Percentiles rank a stretch among this genome's conserved stretches.
These are phyloP conservation scores for Gymnothorax javanicus DNA, from an alignment of 2,797 vertebrate genomes.

Conservation along the genomic window DNA sequence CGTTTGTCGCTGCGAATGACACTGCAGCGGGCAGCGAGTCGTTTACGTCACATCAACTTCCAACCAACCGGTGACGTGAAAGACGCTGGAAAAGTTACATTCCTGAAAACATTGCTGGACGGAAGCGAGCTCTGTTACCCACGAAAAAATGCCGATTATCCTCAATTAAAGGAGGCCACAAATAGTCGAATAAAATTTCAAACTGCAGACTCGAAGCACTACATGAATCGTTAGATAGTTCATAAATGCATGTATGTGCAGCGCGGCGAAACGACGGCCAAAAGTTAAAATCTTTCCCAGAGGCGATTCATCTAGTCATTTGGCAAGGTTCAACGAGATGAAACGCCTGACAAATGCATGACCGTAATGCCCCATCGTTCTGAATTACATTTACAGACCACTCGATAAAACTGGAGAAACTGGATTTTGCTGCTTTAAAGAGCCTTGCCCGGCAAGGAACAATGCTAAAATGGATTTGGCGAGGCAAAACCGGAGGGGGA, in stretches of 20 bases:
- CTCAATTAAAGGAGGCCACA: not conserved
- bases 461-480: not conserved
- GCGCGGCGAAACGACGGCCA: too few relatives aligned
- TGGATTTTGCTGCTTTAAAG: not conserved
- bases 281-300: too few relatives aligned
- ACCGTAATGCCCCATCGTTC: not conserved
- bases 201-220: not conserved
- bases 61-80: constrained; percentile 31
- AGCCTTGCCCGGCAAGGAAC: not conserved
- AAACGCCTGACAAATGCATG: not conserved
- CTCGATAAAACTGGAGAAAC: not conserved
- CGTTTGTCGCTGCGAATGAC: constrained; percentile 41
- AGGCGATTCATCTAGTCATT: too few relatives aligned
- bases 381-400: not conserved
- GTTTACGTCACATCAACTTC: constrained; percentile 37
- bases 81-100: not conserved
- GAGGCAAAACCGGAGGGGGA: too few relatives aligned
- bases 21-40: not conserved
- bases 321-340: too few relatives aligned
- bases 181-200: not conserved
- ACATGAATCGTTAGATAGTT: not conserved
- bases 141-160: not conserved
- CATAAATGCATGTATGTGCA: not conserved
- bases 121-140: not conserved
- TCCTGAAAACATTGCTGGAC: not conserved